Evolutionary conservation across 2,113 vertebrate species (phyloP), one percentile per base, ranked within the genome.

Genomic region (Cettia cetti): DNA sequence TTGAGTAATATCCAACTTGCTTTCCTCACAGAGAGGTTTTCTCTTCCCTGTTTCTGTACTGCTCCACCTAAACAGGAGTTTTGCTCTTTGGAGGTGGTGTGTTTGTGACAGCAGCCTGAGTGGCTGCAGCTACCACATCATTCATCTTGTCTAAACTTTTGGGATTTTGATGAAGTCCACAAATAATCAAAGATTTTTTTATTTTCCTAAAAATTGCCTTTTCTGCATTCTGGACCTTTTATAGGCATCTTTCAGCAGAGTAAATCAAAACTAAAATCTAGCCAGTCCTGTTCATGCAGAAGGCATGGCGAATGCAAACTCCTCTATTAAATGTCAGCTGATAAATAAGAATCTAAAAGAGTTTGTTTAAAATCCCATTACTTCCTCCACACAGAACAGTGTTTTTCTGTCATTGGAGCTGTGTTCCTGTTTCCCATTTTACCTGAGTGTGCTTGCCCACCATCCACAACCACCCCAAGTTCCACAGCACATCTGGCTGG

Each of bases 41-140:
- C 22, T 31, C 30, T 64, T 69, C 78, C 15, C 15, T 52, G 49
- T 68, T 61, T 68, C 81, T 75, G 13, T 39, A 17, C 24, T 6
- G 5, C 22, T 86, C 7, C 37, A 37, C 20, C 15, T 31, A 15
- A 57, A 72, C 3, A 7, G 45, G 22, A 40, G 20, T 23, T 88
- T 60, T 7, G 40, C 22, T 63, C 35, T 44, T 47, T 65, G 52
- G 47, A 84, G 57, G n/a, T 19, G 33, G 9, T 17, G 24, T 33
- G 31, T 1, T 86, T 47, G 69, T 52, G 39, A 20, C 49, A 82
- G 42, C 18, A 78, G 60, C 33, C 68, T 21, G 39, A 18, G 54
- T 28, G 42, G 53, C 33, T 70, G 39, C 5, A 2, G 22, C 57
- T 23, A 44, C n/a, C 9, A 37, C 54, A 30, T n/a, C 0, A 0